phyloP scores from a whole-genome alignment of 2,113 vertebrate species.

The Erythrocercus mccallii region DNA sequence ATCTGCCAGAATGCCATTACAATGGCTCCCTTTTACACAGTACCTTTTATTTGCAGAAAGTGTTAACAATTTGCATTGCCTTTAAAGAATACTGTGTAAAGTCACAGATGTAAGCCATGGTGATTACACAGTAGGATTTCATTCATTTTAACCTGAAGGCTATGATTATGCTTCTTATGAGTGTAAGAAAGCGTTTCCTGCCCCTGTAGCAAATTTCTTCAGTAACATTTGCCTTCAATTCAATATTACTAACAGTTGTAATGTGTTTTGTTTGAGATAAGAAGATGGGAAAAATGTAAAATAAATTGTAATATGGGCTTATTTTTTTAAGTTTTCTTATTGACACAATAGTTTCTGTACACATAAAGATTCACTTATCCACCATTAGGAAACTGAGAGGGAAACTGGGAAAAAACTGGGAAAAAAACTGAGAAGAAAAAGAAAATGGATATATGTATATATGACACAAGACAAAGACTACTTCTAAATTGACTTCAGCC shows the following conservation, averaged over 20 bases:
- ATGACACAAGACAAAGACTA: not conserved
- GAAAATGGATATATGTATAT: not conserved
- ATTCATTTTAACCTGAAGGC: slow-evolving; percentile 48
- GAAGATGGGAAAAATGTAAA: slow-evolving; percentile 33
- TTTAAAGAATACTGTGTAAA: slow-evolving; percentile 33
- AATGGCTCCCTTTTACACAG: not conserved
- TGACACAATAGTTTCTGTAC: slow-evolving; percentile 36
- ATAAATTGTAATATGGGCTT: slow-evolving; percentile 52
- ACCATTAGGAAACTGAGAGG: slow-evolving; percentile 23
- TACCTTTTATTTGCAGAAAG: slow-evolving; percentile 27
- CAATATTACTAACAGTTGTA: slow-evolving; percentile 16
- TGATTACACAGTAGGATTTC: slow-evolving; percentile 45
- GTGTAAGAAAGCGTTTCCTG: not conserved
- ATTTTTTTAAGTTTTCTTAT: slow-evolving; percentile 17
- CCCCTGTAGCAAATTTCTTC: slow-evolving; percentile 24
- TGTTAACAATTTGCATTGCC: slow-evolving; percentile 42
- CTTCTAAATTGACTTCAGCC: slow-evolving; percentile 47
- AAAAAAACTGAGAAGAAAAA: not conserved
- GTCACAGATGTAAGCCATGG: slow-evolving; percentile 39
- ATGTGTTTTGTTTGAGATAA: slow-evolving; percentile 23
- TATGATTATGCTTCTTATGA: slow-evolving; percentile 39
- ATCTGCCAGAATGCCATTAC: not conserved
- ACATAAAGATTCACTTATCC: slow-evolving; percentile 22
- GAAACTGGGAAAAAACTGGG: not conserved
- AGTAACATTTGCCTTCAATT: slow-evolving; percentile 39